Conservation (phyloP, 2,113 vertebrate species). For the Dicerorhinus sumatrensis region DNA sequence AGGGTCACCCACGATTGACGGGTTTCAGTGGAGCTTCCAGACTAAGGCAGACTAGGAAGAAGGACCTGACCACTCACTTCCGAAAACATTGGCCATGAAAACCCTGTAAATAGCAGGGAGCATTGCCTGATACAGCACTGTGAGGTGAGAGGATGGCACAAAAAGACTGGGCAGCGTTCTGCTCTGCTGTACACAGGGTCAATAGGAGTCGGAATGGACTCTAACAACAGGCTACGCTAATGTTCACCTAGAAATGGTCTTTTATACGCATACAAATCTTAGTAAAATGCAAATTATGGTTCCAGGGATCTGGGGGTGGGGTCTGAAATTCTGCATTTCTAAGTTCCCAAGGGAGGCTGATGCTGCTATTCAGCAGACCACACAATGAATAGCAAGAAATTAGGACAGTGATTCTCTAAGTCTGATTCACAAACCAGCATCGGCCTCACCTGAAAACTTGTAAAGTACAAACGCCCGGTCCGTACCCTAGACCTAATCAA, state of each 20-base stretch:
- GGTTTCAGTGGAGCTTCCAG: too few species aligned
- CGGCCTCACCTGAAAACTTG: not conserved
- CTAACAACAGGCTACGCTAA: not conserved
- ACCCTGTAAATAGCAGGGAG: too few species aligned
- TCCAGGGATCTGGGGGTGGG: not conserved
- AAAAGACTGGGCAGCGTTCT: too few species aligned
- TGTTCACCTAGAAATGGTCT: not conserved
- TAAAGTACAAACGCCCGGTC: not conserved
- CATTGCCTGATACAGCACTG: too few species aligned
- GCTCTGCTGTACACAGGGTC: too few species aligned
- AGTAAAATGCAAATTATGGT: not conserved
- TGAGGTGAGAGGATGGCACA: too few species aligned
- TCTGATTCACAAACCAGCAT: too few species aligned
- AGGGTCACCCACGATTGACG: too few species aligned
- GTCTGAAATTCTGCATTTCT: not conserved
- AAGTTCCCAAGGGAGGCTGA: not conserved
- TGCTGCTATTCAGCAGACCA: not conserved
- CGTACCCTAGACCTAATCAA: rapidly evolving
- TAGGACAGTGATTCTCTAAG: not conserved
- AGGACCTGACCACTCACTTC: too few species aligned
- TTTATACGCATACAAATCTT: not conserved
- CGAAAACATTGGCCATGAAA: too few species aligned
- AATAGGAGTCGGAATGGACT: too few species aligned
- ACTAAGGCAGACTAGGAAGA: too few species aligned
- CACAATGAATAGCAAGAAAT: not conserved